Percentiles rank a stretch among this genome's conserved stretches.
Evolutionary conservation across 2,113 vertebrate genomes (phyloP).

Genomic region (Ailuropoda melanoleuca): DNA sequence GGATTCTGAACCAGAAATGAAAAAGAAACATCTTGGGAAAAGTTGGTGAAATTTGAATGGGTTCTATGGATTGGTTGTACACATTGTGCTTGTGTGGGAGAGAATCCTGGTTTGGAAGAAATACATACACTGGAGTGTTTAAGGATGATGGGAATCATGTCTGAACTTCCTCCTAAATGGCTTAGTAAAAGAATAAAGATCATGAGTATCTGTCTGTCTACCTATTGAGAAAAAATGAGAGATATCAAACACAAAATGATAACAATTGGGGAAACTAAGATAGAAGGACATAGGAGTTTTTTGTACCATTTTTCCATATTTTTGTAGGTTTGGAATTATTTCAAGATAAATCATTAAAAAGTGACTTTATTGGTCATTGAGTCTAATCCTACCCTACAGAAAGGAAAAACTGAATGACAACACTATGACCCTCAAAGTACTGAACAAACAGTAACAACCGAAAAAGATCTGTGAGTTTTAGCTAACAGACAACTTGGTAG

Average conservation of each 20-base stretch:
- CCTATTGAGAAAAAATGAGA: not conserved
- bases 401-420: not conserved
- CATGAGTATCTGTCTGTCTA: not conserved
- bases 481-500: not conserved
- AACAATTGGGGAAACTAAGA: not conserved
- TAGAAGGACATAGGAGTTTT: not conserved
- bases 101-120: not conserved
- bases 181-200: not conserved
- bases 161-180: not conserved
- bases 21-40: not conserved
- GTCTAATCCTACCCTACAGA: not conserved
- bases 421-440: not conserved
- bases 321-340: constrained; percentile 29
- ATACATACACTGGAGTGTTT: not conserved
- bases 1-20: not conserved
- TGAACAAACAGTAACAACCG: not conserved
- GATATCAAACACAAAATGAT: not conserved
- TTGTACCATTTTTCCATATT: not conserved
- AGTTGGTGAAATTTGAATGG: not conserved
- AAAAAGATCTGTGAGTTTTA: not conserved
- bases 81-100: not conserved
- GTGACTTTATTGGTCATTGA: not conserved
- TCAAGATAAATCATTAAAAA: constrained; percentile 19
- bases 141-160: not conserved
- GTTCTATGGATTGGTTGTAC: not conserved